phyloP scores from a whole-genome alignment of 1,140 invertebrate genomes.

The Drosophila pruinosa region DNA sequence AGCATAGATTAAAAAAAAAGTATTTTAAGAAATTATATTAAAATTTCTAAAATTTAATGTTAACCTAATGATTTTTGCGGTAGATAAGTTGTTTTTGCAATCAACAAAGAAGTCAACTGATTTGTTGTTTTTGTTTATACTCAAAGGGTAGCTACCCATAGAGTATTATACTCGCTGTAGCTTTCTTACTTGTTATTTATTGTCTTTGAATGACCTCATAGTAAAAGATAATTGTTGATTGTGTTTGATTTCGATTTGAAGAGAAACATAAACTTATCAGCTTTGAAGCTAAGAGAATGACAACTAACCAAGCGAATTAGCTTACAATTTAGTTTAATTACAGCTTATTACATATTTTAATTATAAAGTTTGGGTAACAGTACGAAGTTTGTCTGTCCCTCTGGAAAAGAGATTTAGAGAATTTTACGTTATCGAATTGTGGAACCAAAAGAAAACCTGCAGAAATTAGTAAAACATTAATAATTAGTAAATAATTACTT shows the following conservation, averaged over 20 bases:
- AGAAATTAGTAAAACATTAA: background rate
- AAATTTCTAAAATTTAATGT: too few species aligned
- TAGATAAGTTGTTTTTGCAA: too few species aligned
- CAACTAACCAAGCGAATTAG: too few species aligned
- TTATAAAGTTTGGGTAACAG: background rate
- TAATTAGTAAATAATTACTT: background rate
- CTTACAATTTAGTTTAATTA: background rate
- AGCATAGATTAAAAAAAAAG: background rate
- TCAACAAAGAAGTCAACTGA: too few species aligned
- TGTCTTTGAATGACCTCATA: constrained; percentile 34
- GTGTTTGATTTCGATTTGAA: background rate
- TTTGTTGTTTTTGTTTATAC: constrained; percentile 24
- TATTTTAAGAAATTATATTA: background rate
- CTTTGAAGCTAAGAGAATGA: constrained; percentile 8
- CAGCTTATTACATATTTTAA: background rate
- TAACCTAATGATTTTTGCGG: too few species aligned
- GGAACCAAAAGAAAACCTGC: too few species aligned
- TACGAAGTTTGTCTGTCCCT: background rate
- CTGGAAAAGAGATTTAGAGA: background rate
- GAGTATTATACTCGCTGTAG: too few species aligned
- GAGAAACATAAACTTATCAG: constrained; percentile 18
- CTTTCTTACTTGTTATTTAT: constrained; percentile 3
- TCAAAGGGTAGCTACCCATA: too few species aligned
- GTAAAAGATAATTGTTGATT: constrained; percentile 15
- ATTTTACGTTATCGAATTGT: too few species aligned